Percentiles rank a stretch among this genome's conserved stretches.
Conservation (phyloP, 2,113 vertebrate species). For the Hemiscyllium ocellatum region DNA sequence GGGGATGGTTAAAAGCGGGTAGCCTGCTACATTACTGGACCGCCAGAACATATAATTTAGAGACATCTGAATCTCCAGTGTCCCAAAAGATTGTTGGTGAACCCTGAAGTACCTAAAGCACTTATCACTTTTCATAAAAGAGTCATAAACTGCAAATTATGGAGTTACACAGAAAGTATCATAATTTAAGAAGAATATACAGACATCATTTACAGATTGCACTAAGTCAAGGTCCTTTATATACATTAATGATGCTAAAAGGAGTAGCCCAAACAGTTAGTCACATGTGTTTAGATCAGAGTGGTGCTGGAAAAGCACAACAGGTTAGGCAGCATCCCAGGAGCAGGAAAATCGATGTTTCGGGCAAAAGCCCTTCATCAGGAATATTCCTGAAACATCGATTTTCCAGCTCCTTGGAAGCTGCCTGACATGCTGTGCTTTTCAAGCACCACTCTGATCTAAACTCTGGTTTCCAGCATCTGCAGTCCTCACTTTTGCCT, state of each 20-base stretch:
- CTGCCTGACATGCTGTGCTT: too few species aligned
- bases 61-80: neutral
- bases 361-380: too few species aligned
- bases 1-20: neutral
- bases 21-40: too few species aligned
- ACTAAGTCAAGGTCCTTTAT: neutral
- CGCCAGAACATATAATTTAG: neutral
- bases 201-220: neutral
- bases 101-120: neutral
- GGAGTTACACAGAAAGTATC: neutral
- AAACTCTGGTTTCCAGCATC: too few species aligned
- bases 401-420: too few species aligned
- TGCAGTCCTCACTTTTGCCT: too few species aligned
- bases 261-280: neutral
- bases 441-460: too few species aligned
- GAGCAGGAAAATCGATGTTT: too few species aligned
- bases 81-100: neutral
- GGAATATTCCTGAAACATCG: too few species aligned
- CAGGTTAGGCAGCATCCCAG: too few species aligned
- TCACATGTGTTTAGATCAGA: neutral
- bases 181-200: neutral
- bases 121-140: neutral
- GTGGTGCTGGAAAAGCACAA: too few species aligned
- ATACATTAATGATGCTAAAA: neutral
- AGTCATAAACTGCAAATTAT: neutral